Evolutionary conservation across 2,113 vertebrate genomes (phyloP).

Genomic region (Nerophis lumbriciformis): DNA sequence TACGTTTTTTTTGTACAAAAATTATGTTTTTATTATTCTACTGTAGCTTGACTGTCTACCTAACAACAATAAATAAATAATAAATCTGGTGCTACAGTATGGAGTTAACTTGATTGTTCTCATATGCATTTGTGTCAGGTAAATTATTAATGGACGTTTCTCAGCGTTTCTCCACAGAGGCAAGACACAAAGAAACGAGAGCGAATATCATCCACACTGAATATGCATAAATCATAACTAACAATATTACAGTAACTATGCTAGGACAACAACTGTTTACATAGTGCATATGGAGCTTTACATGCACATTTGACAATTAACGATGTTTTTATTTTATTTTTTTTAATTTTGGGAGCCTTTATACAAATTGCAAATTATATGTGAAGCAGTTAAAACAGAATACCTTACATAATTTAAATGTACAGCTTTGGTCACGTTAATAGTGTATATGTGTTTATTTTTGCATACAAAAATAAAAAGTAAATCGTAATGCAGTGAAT

Average conservation of each 20-base stretch:
- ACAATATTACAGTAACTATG: not conserved
- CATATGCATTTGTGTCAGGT: not conserved
- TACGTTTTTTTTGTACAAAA: not conserved
- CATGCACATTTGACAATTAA: too few relatives aligned
- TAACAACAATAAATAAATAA: too few relatives aligned
- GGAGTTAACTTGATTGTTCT: not conserved
- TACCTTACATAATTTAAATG: too few relatives aligned
- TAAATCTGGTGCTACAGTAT: not conserved
- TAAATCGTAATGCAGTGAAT: too few relatives aligned
- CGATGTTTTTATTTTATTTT: too few relatives aligned
- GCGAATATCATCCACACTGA: slow-evolving; percentile 29
- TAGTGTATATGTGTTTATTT: too few relatives aligned
- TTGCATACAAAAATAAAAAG: too few relatives aligned
- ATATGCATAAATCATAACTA: not conserved
- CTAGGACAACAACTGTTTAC: not conserved
- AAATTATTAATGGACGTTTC: slow-evolving; percentile 20
- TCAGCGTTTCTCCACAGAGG: slow-evolving; percentile 41
- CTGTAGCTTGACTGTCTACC: not conserved
- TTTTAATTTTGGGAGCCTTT: too few relatives aligned
- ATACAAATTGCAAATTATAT: too few relatives aligned
- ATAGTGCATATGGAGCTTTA: too few relatives aligned
- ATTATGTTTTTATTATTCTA: not conserved
- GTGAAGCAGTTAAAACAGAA: too few relatives aligned
- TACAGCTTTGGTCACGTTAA: too few relatives aligned
- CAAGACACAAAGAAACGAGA: slow-evolving; percentile 35